Base-by-base conservation (phyloP, 2,888 invertebrate species). In the Caenorhabditis wallacei region DNA sequence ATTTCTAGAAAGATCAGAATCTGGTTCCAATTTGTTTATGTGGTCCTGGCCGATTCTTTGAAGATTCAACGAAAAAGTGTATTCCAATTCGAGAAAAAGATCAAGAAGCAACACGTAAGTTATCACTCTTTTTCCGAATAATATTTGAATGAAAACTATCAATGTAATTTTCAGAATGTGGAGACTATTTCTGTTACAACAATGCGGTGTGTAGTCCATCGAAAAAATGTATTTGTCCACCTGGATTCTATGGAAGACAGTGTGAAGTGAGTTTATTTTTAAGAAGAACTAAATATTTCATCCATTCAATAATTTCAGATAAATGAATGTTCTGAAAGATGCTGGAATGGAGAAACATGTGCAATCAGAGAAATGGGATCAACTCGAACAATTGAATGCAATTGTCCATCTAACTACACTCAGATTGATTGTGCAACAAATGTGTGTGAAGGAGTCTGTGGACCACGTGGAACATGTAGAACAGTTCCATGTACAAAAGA, bases 161-260 rank as follows among this genome's bases (percentile, higher is more conserved):
- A 22, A 22, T 48, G 16, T 10, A 30, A 16, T 13, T 20, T 80
- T 72, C 59, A 80, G 80, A 81, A 46, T 81, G 81, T 30, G 75
- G 75, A 16, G 80, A 80, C 46, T 80, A 75, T 26, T 80, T 80
- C 70, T 81, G 81, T 51, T 81, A 81, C 64, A 81, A 81, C 66
- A 59, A 71, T 13, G 81, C 81, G 0, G 20, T 10, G 0, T 81
- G 81, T 26, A 46, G 70, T 51, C 20, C 54, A 1, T 35, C 11
- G 54, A 75, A 74, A 10, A 54, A 16, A 20, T 81, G 81, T 26
- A 37, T 57, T 13, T 81, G 81, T 70, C 48, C 20, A 22, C 64
- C 70, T 11, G 81, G 81, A 43, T 81, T 81, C 53, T 75, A 76
- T 43, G 81, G 81, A 43, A 56, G 66, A 16, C 75, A 75, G n/a